These are phyloP conservation scores for Hipparchia sbordonii DNA, from an alignment of 2,888 invertebrate genomes.

Conservation along the genomic window DNA sequence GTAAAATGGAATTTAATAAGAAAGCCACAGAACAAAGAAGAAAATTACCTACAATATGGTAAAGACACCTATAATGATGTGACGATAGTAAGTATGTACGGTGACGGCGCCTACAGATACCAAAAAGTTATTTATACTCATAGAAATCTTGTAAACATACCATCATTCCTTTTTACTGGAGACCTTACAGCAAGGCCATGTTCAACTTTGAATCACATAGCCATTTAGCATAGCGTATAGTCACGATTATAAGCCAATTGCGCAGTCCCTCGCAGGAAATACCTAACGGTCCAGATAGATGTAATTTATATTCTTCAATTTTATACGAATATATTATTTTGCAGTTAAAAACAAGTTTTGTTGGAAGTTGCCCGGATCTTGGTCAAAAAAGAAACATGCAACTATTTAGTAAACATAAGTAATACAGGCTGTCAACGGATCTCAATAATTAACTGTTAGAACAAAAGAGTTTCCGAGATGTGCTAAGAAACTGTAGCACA, in stretches of 20 bases:
- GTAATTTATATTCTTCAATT: background rate
- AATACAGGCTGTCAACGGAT: no score
- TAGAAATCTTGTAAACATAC: no score
- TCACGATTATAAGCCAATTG: conserved; percentile 28
- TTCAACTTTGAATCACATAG: conserved; percentile 14
- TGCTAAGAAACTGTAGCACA: no score
- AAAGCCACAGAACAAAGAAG: no score
- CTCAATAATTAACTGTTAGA: no score
- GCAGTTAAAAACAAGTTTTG: background rate
- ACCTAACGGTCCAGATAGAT: conserved; percentile 10
- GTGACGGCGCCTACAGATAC: no score
- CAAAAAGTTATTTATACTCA: background rate
- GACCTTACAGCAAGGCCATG: conserved; percentile 24
- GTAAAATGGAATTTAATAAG: no score
- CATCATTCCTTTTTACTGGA: background rate
- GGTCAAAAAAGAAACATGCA: background rate
- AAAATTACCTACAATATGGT: no score
- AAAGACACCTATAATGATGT: no score
- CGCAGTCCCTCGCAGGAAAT: conserved; percentile 22
- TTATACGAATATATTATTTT: background rate
- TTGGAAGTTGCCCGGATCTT: background rate
- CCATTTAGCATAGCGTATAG: conserved; percentile 22
- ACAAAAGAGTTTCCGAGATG: no score
- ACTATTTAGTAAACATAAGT: background rate
- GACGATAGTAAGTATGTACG: no score